phyloP scores from a whole-genome alignment of 2,113 vertebrate species.

The Tetraodon nigroviridis region DNA sequence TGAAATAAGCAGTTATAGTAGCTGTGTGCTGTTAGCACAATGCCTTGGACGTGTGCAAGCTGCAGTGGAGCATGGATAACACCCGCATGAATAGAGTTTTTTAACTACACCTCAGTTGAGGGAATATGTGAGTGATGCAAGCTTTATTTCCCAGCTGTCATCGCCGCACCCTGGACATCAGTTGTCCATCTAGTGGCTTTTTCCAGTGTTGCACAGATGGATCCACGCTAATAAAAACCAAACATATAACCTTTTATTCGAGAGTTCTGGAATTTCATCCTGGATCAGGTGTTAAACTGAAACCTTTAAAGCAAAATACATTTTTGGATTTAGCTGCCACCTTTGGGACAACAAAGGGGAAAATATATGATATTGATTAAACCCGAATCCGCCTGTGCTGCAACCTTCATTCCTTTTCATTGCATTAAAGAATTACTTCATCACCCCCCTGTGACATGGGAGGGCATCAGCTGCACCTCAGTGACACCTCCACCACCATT shows the following conservation, averaged over 20 bases:
- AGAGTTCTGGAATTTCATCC: neutral
- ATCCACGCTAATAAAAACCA: slow-evolving; percentile 9
- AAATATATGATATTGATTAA: slow-evolving; percentile 25
- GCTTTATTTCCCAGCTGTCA: slow-evolving; percentile 25
- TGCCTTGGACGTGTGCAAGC: too few species aligned
- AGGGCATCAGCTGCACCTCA: slow-evolving; percentile 20
- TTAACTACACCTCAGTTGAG: neutral
- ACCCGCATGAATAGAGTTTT: neutral
- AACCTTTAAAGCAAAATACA: neutral
- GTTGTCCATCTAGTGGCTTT: neutral
- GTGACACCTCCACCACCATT: slow-evolving; percentile 1
- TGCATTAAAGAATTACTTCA: slow-evolving; percentile 39
- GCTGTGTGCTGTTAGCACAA: too few species aligned
- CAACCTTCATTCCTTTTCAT: slow-evolving; percentile 32
- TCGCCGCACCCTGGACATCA: neutral
- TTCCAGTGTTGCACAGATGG: slow-evolving; percentile 8
- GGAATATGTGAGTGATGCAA: slow-evolving; percentile 4
- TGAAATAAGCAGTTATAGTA: too few species aligned
- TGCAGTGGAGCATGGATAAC: too few species aligned
- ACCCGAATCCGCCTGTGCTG: slow-evolving; percentile 24
- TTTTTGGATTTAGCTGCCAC: neutral
- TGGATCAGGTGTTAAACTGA: neutral
- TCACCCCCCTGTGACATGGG: slow-evolving; percentile 13
- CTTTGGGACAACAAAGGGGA: slow-evolving; percentile 4
- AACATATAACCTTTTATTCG: slow-evolving; percentile 3